Base-by-base conservation (phyloP, 2,888 invertebrate species). In the Rhyacophila evoluta region DNA sequence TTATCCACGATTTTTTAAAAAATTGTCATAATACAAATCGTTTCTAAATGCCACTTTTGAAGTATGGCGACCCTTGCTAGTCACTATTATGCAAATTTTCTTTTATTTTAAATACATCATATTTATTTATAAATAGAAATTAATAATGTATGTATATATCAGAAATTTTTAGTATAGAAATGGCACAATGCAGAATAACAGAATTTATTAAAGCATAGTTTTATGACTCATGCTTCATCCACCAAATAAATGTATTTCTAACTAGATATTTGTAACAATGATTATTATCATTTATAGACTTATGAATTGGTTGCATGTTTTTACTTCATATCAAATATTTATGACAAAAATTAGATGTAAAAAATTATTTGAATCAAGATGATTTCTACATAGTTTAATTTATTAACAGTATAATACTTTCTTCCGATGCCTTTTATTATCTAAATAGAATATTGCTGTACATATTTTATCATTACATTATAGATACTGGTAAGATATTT, bases 51-150 rank as follows among this genome's bases (percentile, higher is more conserved):
- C 55, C 55, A 55, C 19, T 55, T 41, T 55, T 55, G 19, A 55
- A 19, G 2, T n/a, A 55, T 55, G 55, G 55, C 55, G 19, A 55
- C 25, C 55, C 55, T 55, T 19, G 55, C 55, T 55, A 55, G 55
- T 55, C 55, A 55, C 10, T 55, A 55, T 55, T 55, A 55, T 55
- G 55, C 1, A 55, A 55, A 55, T 55, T 39, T 39, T 39, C 39
- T 12, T 39, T 39, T 15, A 2, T 39, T 12, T 12, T 39, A 15
- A 39, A n/a, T 33, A 33, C 6, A 55, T 55, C 55, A 19, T 55
- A 41, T 41, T 41, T 19, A 41, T 41, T 15, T 6, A 15, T 41
- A 41, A 15, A 41, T 41, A 55, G 55, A 19, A 10, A 25, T 55
- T 19, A 55, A 25, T 55, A 19, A 55, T 55, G 55, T 55, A 55